phyloP scores from a whole-genome alignment of 2,888 invertebrate species.

The Tiliacea aurago region DNA sequence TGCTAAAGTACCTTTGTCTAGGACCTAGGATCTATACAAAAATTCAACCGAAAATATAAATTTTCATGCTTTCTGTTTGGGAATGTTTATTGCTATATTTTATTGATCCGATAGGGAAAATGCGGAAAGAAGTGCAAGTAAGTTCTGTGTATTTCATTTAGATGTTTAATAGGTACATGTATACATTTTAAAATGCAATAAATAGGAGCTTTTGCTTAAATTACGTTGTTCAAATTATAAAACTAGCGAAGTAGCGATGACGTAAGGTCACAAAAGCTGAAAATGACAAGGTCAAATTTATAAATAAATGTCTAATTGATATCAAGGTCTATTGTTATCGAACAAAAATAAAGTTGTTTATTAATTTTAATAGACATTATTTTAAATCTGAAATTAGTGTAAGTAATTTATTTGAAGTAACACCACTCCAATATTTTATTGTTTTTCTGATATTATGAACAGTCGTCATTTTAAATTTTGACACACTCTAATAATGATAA shows the following conservation, averaged over 20 bases:
- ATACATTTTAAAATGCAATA: background rate
- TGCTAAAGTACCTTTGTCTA: background rate
- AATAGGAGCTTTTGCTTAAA: background rate
- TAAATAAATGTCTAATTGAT: constrained; percentile 76
- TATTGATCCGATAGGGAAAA: background rate
- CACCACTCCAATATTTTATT: constrained; percentile 10
- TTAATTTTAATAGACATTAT: background rate
- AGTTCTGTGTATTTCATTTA: background rate
- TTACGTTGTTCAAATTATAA: constrained; percentile 4
- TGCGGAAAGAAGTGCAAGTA: background rate
- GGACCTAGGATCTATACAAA: no score
- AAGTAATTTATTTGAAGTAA: background rate
- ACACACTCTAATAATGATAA: background rate
- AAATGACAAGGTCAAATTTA: constrained; percentile 87
- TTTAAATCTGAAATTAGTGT: background rate
- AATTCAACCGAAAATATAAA: no score
- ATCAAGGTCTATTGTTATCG: constrained; percentile 54
- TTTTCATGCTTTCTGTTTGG: no score
- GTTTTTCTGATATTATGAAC: background rate
- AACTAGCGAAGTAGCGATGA: constrained; percentile 68
- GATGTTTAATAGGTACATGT: background rate
- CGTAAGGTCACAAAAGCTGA: constrained; percentile 85
- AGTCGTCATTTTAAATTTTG: background rate
- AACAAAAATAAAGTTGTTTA: constrained; percentile 1
- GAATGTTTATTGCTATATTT: no score